Percentiles rank a stretch among this genome's conserved stretches.
Evolutionary conservation across 2,113 vertebrate genomes (phyloP).

Genomic region (Dendropsophus ebraccatus): DNA sequence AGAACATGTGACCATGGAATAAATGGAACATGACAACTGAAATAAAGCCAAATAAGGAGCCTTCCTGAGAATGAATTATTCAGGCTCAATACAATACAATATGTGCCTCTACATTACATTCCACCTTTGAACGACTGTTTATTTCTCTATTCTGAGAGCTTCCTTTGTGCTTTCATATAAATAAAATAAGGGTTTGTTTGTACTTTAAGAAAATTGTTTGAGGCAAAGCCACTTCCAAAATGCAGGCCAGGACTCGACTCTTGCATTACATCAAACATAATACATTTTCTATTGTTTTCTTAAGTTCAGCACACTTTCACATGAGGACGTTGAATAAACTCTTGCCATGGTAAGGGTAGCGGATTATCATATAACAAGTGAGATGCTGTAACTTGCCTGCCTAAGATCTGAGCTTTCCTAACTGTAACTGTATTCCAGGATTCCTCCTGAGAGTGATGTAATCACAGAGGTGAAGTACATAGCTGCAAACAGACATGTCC

Average conservation of each 20-base stretch:
- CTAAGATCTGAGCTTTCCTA: neutral
- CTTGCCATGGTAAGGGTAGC: neutral
- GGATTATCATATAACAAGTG: neutral
- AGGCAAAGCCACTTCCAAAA: constrained; percentile 28
- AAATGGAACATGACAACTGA: constrained; percentile 1
- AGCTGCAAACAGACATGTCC: neutral
- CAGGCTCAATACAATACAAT: neutral
- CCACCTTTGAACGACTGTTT: constrained; percentile 31
- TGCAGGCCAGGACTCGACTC: constrained; percentile 26
- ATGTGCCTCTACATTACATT: neutral
- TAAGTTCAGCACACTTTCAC: constrained; percentile 16
- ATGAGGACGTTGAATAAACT: neutral
- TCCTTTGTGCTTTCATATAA: constrained; percentile 40
- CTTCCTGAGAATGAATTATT: neutral
- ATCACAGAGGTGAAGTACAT: neutral
- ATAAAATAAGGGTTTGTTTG: constrained; percentile 34
- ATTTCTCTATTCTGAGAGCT: constrained; percentile 9
- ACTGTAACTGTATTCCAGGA: neutral
- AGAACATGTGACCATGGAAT: neutral
- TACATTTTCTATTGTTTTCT: constrained; percentile 18
- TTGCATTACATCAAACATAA: constrained; percentile 36
- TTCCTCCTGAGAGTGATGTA: neutral
- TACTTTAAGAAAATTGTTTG: constrained; percentile 22
- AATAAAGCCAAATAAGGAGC: neutral
- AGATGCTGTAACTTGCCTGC: neutral